These are phyloP conservation scores for Campopleginae sp. DNA, from an alignment of 2,888 invertebrate species.

Conservation along the genomic window DNA sequence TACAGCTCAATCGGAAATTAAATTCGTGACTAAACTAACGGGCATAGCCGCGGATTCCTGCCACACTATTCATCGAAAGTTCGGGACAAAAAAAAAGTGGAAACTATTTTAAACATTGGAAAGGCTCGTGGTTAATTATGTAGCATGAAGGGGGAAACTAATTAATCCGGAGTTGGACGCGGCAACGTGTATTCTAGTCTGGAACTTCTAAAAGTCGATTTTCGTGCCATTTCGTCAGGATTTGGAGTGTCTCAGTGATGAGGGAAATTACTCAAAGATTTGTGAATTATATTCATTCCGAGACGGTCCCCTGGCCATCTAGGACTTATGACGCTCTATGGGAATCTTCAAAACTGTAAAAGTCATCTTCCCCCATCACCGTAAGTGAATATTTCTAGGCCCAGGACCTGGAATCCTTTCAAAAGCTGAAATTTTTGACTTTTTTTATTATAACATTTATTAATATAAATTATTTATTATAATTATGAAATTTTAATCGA, in stretches of 20 bases:
- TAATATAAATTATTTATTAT: too few relatives aligned
- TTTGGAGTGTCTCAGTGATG: not conserved
- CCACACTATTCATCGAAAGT: not conserved
- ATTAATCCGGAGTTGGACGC: not conserved
- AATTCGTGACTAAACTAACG: constrained; percentile 9
- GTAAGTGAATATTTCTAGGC: too few relatives aligned
- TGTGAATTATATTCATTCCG: too few relatives aligned
- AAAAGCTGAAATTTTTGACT: too few relatives aligned
- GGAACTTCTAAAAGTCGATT: not conserved
- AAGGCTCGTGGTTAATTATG: not conserved
- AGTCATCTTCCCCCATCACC: too few relatives aligned
- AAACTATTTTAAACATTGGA: not conserved
- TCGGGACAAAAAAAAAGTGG: not conserved
- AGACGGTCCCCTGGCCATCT: too few relatives aligned
- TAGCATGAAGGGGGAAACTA: not conserved
- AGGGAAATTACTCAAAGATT: not conserved
- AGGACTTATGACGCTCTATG: too few relatives aligned
- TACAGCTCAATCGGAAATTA: constrained; percentile 15
- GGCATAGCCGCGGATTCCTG: not conserved
- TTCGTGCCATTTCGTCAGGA: not conserved
- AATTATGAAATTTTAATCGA: too few relatives aligned
- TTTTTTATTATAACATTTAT: not conserved
- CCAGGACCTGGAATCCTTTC: too few relatives aligned
- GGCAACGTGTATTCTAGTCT: not conserved
- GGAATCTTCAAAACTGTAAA: too few relatives aligned